A percentile compares a stretch with the other conserved stretches of the same genome.
Conservation (phyloP, 2,888 invertebrate genomes). For the Andricus quercusramuli region DNA sequence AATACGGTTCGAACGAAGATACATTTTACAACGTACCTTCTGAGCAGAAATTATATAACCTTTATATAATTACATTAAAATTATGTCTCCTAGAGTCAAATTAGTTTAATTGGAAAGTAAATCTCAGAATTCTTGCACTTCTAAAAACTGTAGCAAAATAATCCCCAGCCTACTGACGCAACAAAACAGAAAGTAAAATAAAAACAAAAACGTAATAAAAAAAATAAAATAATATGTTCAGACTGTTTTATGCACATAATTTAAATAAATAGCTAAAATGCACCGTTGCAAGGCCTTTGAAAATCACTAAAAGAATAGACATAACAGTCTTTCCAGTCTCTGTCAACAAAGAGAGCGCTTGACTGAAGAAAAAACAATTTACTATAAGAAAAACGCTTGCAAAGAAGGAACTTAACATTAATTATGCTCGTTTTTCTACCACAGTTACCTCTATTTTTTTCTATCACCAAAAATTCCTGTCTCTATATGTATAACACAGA, state of each 20-base stretch:
- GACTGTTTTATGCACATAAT: not conserved
- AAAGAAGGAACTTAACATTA: not conserved
- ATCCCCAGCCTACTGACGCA: not conserved
- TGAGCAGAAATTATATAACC: not conserved
- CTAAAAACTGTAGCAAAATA: not conserved
- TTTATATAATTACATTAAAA: not conserved
- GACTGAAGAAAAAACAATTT: no score
- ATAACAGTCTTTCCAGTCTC: no score
- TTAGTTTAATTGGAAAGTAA: not conserved
- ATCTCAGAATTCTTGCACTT: not conserved
- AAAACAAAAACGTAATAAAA: slow-evolving; percentile 7
- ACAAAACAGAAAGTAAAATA: not conserved
- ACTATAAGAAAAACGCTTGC: no score
- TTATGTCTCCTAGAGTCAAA: not conserved
- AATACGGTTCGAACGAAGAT: slow-evolving; percentile 9
- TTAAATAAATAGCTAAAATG: not conserved
- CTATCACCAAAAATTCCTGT: not conserved
- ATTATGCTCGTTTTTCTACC: not conserved
- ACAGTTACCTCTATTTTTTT: not conserved
- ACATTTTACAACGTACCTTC: not conserved
- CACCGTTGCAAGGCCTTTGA: not conserved
- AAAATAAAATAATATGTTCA: not conserved
- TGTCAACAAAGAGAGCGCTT: no score
- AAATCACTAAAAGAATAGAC: not conserved
- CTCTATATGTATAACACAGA: not conserved